Evolutionary conservation across 2,797 vertebrate genomes (phyloP).

Genomic region (Pseudocheirus occidentalis): DNA sequence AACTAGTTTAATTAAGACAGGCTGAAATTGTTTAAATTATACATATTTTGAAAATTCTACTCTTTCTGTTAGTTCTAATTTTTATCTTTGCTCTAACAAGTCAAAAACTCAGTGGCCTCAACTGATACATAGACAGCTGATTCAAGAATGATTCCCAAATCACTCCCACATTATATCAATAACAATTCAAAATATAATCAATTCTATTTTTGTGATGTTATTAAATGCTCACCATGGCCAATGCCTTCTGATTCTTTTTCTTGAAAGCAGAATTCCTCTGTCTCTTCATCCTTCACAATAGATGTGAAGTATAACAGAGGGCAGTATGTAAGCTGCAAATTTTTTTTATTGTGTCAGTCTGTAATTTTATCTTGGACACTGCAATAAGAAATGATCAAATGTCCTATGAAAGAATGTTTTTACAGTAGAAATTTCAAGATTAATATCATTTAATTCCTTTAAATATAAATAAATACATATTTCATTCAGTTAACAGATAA

Average conservation of each 20-base stretch:
- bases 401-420: neutral
- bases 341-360: neutral
- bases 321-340: neutral
- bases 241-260: neutral
- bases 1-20: neutral
- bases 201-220: neutral
- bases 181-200: neutral
- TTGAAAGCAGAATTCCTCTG: neutral
- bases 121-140: neutral
- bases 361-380: neutral
- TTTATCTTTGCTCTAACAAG: neutral
- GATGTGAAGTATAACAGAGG: neutral
- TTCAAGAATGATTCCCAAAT: neutral
- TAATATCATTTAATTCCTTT: neutral
- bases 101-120: neutral
- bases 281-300: neutral
- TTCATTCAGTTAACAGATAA: neutral
- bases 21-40: neutral
- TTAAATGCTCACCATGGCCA: neutral
- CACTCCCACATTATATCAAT: neutral
- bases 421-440: neutral
- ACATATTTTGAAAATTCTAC: neutral
- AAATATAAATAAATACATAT: neutral
- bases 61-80: neutral
- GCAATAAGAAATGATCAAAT: neutral